These are phyloP conservation scores for Helogale parvula DNA, from an alignment of 2,113 vertebrate species.

Conservation along the genomic window DNA sequence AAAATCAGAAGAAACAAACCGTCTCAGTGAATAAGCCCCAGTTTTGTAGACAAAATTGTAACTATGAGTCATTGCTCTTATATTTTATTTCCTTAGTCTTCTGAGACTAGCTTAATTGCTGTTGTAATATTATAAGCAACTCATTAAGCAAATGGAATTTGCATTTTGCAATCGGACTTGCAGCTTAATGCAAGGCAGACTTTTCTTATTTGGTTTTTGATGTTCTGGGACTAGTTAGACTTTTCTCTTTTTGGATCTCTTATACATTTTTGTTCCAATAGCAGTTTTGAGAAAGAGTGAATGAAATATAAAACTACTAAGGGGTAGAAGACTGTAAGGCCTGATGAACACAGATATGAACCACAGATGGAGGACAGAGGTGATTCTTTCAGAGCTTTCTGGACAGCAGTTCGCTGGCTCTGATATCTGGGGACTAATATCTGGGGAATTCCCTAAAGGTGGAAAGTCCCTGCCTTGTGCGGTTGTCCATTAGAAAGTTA, in stretches of 20 bases:
- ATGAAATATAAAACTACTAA: background rate
- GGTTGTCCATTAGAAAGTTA: constrained; percentile 19
- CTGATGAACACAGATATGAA: background rate
- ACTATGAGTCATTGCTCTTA: constrained; percentile 21
- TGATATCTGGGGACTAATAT: background rate
- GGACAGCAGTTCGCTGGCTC: background rate
- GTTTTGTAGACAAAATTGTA: background rate
- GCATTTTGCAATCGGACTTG: constrained; percentile 27
- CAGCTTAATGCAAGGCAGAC: background rate
- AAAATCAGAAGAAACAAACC: background rate
- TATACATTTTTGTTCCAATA: constrained; percentile 9
- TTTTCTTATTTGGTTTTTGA: constrained; percentile 42
- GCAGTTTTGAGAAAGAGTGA: background rate
- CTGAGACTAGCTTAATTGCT: background rate
- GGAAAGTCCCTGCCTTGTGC: background rate
- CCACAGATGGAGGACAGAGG: background rate
- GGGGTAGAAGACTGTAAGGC: background rate
- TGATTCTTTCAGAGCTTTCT: background rate
- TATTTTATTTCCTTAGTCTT: constrained; percentile 6
- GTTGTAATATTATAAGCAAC: background rate
- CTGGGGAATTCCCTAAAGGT: background rate
- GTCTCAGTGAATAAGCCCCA: constrained; percentile 20
- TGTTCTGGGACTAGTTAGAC: background rate
- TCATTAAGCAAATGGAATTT: constrained; percentile 47
- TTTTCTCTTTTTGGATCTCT: constrained; percentile 18